Conservation (phyloP, 2,113 vertebrate genomes). For the Podarcis raffonei region DNA sequence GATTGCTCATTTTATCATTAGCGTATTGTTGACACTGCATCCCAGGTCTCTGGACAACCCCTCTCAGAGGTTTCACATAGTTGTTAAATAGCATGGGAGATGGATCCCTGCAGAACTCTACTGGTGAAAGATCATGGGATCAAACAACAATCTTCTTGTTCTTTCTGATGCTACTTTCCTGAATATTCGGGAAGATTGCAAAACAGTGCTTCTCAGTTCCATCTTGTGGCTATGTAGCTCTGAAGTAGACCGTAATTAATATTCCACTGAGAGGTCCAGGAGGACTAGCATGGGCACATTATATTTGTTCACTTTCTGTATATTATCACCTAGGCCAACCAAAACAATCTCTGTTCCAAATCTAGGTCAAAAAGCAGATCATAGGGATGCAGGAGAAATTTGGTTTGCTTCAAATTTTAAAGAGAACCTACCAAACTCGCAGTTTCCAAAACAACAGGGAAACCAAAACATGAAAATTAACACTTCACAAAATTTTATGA, state of each 20-base stretch:
- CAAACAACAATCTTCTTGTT: neutral
- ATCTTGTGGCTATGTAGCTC: neutral
- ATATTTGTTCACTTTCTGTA: neutral
- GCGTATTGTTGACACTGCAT: neutral
- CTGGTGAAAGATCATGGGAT: too few relatives aligned
- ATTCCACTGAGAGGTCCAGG: neutral
- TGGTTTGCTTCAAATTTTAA: too few relatives aligned
- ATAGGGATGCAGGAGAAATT: too few relatives aligned
- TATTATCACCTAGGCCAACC: neutral
- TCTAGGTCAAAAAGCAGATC: neutral
- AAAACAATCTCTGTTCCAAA: neutral
- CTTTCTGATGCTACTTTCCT: neutral
- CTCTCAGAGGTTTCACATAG: neutral
- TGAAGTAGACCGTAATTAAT: neutral
- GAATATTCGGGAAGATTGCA: neutral
- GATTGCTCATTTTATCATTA: neutral
- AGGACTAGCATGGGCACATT: neutral
- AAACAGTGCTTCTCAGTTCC: neutral
- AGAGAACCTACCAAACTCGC: too few relatives aligned
- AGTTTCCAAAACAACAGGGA: too few relatives aligned
- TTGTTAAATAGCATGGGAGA: neutral
- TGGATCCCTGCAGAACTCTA: neutral
- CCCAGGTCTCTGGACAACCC: neutral
- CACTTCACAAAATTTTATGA: too few relatives aligned
- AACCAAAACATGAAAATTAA: too few relatives aligned